A percentile compares a stretch with the other conserved stretches of the same genome.
Evolutionary conservation across 2,797 vertebrate genomes (phyloP).

Genomic region (Galago senegalensis): DNA sequence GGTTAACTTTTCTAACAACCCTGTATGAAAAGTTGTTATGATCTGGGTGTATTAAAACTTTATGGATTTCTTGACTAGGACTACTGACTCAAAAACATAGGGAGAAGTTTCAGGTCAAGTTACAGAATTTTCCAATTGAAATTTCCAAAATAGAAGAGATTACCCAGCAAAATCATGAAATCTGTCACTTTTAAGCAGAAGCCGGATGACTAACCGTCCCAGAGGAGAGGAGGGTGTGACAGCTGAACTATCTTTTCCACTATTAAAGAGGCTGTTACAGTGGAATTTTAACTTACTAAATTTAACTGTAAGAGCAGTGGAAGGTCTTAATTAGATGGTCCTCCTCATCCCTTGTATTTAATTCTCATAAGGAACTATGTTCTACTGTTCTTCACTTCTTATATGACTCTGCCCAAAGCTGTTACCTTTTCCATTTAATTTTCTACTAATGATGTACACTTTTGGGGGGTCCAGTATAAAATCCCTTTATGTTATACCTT

Average conservation of each 20-base stretch:
- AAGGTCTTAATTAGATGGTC: neutral
- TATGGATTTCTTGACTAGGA: neutral
- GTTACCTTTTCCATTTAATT: neutral
- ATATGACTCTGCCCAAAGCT: neutral
- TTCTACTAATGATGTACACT: neutral
- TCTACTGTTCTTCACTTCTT: neutral
- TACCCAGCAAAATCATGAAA: neutral
- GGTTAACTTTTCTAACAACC: neutral
- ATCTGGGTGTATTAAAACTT: neutral
- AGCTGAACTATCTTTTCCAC: neutral
- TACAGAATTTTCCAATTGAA: neutral
- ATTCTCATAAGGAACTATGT: neutral
- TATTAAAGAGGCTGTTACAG: neutral
- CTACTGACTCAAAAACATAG: neutral
- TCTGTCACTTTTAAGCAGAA: neutral
- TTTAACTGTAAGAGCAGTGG: neutral
- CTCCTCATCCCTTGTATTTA: neutral
- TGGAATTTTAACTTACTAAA: slow-evolving; percentile 1
- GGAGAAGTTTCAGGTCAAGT: neutral
- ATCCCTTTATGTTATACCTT: neutral
- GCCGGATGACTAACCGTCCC: slow-evolving; percentile 33
- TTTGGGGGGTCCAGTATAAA: neutral
- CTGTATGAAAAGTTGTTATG: neutral
- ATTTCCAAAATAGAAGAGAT: neutral
- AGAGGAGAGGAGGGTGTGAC: neutral